These are phyloP conservation scores for Hyperoodon ampullatus DNA, from an alignment of 2,113 vertebrate species.

Conservation along the genomic window DNA sequence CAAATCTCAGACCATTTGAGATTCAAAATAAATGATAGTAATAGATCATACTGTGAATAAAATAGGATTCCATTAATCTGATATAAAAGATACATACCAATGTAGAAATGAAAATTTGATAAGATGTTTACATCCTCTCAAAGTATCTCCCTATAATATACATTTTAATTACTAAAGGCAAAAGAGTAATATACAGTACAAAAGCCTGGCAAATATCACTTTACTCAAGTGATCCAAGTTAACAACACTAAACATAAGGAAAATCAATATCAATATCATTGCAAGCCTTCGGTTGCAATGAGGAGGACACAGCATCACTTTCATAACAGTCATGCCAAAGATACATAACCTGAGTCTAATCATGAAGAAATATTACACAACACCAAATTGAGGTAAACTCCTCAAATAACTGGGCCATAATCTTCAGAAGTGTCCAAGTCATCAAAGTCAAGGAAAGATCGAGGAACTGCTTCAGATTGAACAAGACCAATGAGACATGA, in stretches of 20 bases:
- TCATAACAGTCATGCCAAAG: not conserved
- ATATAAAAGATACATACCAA: not conserved
- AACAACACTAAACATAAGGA: not conserved
- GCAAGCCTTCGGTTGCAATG: not conserved
- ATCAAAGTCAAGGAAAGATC: not conserved
- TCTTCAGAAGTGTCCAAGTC: not conserved
- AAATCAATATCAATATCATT: not conserved
- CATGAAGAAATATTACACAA: not conserved
- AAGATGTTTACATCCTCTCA: not conserved
- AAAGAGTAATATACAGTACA: not conserved
- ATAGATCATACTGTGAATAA: not conserved
- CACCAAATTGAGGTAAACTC: not conserved
- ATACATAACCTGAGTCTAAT: not conserved
- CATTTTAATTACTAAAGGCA: slow-evolving; percentile 30
- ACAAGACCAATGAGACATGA: not conserved
- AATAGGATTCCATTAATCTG: not conserved
- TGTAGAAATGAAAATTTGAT: not conserved
- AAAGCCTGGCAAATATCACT: slow-evolving; percentile 7
- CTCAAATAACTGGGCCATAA: not conserved
- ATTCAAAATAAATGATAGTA: slow-evolving; percentile 41
- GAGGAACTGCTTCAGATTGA: not conserved
- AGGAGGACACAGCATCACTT: not conserved
- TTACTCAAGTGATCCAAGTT: not conserved
- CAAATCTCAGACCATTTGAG: not conserved
- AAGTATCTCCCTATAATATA: slow-evolving; percentile 14